Conservation (phyloP, 1,140 invertebrate species). For the Drosophila saltans region DNA sequence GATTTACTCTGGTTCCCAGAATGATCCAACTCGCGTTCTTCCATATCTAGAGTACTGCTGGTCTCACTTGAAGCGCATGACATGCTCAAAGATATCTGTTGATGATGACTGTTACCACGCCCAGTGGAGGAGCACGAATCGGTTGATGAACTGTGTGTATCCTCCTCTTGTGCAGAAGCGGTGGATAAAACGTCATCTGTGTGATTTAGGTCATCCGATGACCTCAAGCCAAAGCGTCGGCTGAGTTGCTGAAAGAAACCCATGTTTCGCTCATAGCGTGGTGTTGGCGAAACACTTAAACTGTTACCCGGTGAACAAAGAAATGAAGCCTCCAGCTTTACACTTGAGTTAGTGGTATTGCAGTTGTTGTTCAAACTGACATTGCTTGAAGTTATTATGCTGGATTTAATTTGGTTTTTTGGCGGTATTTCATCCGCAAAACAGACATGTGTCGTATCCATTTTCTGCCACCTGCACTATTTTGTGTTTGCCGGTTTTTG, state of each 20-base stretch:
- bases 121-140: constrained; percentile 85
- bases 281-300: constrained; percentile 81
- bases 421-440: constrained; percentile 68
- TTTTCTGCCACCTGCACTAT: constrained; percentile 38
- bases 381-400: constrained; percentile 31
- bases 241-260: constrained; percentile 86
- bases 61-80: constrained; percentile 86
- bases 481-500: constrained; percentile 71
- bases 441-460: constrained; percentile 72
- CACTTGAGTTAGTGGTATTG: constrained; percentile 33
- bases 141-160: constrained; percentile 85
- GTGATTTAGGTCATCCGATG: constrained; percentile 83
- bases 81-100: constrained; percentile 83
- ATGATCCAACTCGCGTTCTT: constrained; percentile 51
- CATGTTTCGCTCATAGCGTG: constrained; percentile 84
- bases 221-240: constrained; percentile 85
- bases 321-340: constrained; percentile 24
- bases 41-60: constrained; percentile 84
- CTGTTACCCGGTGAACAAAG: constrained; percentile 58
- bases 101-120: constrained; percentile 56
- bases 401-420: constrained; percentile 29
- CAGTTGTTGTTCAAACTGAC: constrained; percentile 49
- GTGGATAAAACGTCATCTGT: constrained; percentile 62
- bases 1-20: constrained; percentile 48
- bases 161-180: constrained; percentile 81